Evolutionary conservation across 2,888 invertebrate genomes (phyloP), one percentile per base, ranked within the genome.

Genomic region (Drosophila gaucha): DNA sequence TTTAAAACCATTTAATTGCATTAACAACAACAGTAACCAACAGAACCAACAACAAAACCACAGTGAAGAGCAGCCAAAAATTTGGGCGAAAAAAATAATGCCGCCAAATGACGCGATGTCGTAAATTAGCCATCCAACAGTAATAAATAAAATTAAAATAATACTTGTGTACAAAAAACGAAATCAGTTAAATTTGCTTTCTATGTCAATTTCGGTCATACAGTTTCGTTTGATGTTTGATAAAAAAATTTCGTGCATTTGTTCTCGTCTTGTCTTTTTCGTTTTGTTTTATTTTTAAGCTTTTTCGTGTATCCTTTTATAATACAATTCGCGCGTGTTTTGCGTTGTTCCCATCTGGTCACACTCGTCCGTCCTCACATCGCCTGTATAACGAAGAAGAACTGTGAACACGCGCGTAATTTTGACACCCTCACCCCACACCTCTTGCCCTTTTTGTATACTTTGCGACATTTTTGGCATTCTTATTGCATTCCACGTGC

Each of bases 401-500:
- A 49, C 24, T 41, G 63, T 51, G 69, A 64, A 52, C 47, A 55
- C 72, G 64, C 64, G 70, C 69, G 70, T 20, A 16, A 60, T 74
- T 50, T 35, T 22, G 28, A 41, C 55, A 55, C 38, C 54, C 30
- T 18, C 35, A 16, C 35, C 14, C 39, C n/a, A 35, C 16, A 8
- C 4, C 16, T 18, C 26, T 18, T 0, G 16, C n/a, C n/a, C 6
- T 22, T 44, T 30, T 30, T 36, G 59, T 71, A 22, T n/a, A n/a
- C n/a, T 39, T 56, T 46, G 50, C 28, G 28, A 59, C 59, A 59
- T 55, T 57, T 65, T 65, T 50, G 59, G 60, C 65, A 74, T 74
- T 74, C 65, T 69, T 68, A 59, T 68, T 74, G 60, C 75, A 52
- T 62, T 74, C 57, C 75, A 73, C 65, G 75, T 74, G 73, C 50